Evolutionary conservation across 1,140 invertebrate genomes (phyloP).

Genomic region (Paraescarpia echinospica): DNA sequence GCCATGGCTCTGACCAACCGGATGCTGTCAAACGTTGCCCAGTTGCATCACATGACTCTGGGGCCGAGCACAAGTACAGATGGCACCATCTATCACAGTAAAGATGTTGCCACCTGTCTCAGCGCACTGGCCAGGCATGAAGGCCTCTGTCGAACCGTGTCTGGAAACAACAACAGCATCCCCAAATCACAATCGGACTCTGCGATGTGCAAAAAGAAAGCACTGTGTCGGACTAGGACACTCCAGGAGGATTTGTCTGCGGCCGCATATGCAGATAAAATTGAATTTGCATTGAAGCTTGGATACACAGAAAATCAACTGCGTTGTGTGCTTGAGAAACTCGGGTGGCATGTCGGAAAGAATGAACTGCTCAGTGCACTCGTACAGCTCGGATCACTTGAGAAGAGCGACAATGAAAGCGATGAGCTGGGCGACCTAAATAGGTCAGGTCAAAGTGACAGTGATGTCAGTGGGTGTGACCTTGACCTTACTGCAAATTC

Average conservation of each 20-base stretch:
- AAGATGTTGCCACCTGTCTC: not conserved
- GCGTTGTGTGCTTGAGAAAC: constrained; percentile 76
- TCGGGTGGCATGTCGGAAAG: constrained; percentile 79
- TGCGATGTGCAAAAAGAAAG: not conserved
- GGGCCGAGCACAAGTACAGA: not conserved
- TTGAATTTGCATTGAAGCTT: constrained; percentile 84
- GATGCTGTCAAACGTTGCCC: not conserved
- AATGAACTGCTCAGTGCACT: constrained; percentile 81
- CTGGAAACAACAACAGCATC: not conserved
- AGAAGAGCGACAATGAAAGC: not conserved
- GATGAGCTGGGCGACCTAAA: constrained; percentile 5
- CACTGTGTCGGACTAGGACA: not conserved
- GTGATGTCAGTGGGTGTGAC: not conserved
- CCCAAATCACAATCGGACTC: not conserved
- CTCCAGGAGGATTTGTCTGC: not conserved
- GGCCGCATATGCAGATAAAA: constrained; percentile 35
- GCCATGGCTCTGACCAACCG: not conserved
- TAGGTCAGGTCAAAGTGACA: not conserved
- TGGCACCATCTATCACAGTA: not conserved
- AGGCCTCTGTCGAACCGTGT: not conserved
- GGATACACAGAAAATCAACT: constrained; percentile 88
- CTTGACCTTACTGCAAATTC: not conserved
- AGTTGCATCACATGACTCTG: not conserved
- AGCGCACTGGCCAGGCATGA: not conserved
- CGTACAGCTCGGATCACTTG: constrained; percentile 47